Conservation (phyloP, 2,888 invertebrate species). For the Tinea trinotella region DNA sequence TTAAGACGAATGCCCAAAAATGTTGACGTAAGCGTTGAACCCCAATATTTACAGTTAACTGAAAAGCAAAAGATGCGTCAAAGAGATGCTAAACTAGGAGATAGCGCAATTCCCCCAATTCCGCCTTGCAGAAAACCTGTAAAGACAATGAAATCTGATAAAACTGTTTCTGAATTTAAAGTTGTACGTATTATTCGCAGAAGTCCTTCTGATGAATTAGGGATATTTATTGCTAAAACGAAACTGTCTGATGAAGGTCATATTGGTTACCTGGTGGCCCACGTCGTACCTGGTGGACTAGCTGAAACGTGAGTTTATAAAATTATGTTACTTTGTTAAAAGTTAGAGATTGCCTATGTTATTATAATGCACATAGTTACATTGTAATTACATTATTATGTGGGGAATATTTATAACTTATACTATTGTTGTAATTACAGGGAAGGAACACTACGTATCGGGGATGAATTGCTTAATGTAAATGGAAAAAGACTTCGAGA, state of each 20-base stretch:
- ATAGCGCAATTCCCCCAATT: constrained; percentile 64
- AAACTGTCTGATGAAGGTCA: constrained; percentile 73
- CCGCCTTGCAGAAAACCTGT: constrained; percentile 56
- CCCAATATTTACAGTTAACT: constrained; percentile 58
- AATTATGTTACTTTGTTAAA: background rate
- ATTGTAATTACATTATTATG: background rate
- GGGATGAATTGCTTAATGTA: constrained; percentile 81
- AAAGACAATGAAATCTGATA: constrained; percentile 42
- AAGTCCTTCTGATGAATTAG: constrained; percentile 75
- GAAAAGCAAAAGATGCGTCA: constrained; percentile 67
- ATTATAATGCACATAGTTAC: constrained; percentile 20
- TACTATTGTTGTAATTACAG: constrained; percentile 39
- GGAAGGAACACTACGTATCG: constrained; percentile 76
- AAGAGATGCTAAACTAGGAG: constrained; percentile 46
- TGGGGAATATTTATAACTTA: background rate
- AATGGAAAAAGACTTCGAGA: constrained; percentile 79
- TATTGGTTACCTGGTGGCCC: constrained; percentile 78
- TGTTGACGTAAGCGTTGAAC: constrained; percentile 49
- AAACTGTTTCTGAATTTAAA: constrained; percentile 49
- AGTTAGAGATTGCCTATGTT: background rate
- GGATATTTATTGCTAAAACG: constrained; percentile 80
- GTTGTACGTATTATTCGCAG: constrained; percentile 72
- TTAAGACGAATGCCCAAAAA: constrained; percentile 61
- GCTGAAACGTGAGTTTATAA: constrained; percentile 73
- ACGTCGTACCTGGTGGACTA: constrained; percentile 78